These are phyloP conservation scores for Zaprionus inermis DNA, from an alignment of 1,140 invertebrate genomes.

Conservation along the genomic window DNA sequence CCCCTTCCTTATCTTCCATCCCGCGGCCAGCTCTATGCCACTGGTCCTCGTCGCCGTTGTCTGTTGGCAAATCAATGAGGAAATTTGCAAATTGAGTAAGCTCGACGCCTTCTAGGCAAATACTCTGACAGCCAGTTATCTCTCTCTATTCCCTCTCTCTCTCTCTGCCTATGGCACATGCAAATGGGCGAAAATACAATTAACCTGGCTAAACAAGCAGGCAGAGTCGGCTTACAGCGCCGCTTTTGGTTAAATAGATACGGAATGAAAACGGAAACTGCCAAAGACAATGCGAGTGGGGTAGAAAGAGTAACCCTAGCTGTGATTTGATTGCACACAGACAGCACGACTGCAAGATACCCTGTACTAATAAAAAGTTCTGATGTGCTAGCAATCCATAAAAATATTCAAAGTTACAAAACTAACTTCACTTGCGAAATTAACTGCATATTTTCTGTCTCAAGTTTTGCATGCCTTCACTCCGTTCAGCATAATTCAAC, in stretches of 20 bases:
- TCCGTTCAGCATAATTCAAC: neutral
- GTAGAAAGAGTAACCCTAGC: neutral
- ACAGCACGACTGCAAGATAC: neutral
- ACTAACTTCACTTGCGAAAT: too few relatives aligned
- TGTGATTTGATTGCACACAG: neutral
- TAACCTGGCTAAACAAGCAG: conserved; percentile 24
- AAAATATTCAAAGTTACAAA: too few relatives aligned
- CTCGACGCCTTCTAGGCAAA: conserved; percentile 51
- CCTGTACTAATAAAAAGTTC: neutral
- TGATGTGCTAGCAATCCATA: too few relatives aligned
- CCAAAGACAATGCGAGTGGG: neutral
- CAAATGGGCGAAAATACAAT: conserved; percentile 42
- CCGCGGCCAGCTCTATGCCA: neutral
- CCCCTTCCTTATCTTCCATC: too few relatives aligned
- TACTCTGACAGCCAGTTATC: conserved; percentile 1
- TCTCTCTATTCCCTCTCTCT: conserved; percentile 7
- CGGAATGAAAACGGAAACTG: conserved; percentile 39
- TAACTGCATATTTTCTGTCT: neutral
- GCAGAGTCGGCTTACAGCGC: conserved; percentile 9
- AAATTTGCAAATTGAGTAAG: conserved; percentile 75
- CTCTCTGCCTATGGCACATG: conserved; percentile 20
- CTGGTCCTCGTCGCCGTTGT: conserved; percentile 36
- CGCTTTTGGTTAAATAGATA: neutral
- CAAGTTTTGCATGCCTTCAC: neutral
- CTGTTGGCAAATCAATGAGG: conserved; percentile 71